Evolutionary conservation across 2,113 vertebrate genomes (phyloP).

Genomic region (Cariama cristata): DNA sequence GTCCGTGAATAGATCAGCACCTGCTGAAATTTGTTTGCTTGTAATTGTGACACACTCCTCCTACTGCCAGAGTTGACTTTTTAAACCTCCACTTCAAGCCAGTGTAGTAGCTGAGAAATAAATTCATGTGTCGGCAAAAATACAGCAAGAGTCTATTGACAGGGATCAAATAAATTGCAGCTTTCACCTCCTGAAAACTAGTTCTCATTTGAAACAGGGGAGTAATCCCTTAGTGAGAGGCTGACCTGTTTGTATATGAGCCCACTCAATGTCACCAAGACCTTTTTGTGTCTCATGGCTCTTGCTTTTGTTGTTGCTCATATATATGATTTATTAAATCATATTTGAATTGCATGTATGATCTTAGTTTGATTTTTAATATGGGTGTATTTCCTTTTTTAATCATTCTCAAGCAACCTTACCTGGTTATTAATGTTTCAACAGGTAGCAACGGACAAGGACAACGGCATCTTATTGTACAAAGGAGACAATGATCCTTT

Average conservation of each 20-base stretch:
- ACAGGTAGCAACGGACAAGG: conserved; percentile 95
- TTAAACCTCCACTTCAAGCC: background rate
- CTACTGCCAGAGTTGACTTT: background rate
- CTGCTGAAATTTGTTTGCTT: background rate
- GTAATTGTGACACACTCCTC: background rate
- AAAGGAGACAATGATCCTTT: conserved; percentile 95
- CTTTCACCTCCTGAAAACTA: background rate
- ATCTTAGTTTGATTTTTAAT: background rate
- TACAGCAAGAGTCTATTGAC: background rate
- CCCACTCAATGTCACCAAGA: background rate
- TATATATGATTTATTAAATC: background rate
- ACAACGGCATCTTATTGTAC: conserved; percentile 92
- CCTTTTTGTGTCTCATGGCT: background rate
- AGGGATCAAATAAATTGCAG: background rate
- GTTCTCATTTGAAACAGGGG: background rate
- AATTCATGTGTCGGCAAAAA: background rate
- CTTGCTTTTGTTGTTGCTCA: background rate
- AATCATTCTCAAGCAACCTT: background rate
- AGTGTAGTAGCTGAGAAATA: background rate
- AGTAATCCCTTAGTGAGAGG: background rate
- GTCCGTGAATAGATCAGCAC: background rate
- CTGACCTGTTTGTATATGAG: background rate
- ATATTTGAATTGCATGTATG: background rate
- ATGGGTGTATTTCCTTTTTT: background rate
- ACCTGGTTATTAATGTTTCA: background rate